Evolutionary conservation across 2,797 vertebrate species (phyloP), one percentile per base, ranked within the genome.

Genomic region (Myripristis murdjan): DNA sequence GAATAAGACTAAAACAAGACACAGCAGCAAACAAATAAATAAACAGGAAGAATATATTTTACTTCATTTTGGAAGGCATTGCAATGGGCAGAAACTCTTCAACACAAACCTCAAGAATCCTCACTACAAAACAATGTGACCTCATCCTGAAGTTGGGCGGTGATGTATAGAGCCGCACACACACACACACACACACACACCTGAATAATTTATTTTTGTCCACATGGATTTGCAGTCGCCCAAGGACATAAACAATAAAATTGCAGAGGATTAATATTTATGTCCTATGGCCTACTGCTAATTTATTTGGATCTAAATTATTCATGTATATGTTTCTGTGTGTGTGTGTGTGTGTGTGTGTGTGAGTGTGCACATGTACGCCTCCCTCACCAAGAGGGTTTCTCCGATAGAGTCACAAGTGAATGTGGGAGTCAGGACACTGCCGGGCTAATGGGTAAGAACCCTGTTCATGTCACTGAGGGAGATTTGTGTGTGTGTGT

Each of bases 231-330:
- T 67, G 70, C 48, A 0, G 8, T n/a, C 52, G 58, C 82, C 28
- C 0, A 16, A 23, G 33, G 62, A 70, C 26, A 73, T 62, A 66
- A 73, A 73, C 43, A 64, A 35, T 61, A 77, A 73, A 79, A 35
- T 59, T 72, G 62, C 12, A 73, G 5, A 71, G 23, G 28, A 46
- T 70, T 53, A 18, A 57, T 75, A 71, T 65, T 70, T 28, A 70
- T 73, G 52, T 67, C 18, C 44, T 58, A 3, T 8, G 48, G 43
- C 26, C n/a, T 39, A 22, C 31, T 58, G 57, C 37, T 72, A 68
- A 84, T 76, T 70, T 48, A 62, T 81, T 24, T 64, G 22, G 64
- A 72, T 26, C 73, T 79, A 24, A 53, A 81, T 73, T 33, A 73
- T 80, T 67, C 12, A 58, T 82, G 49, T 55, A 31, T 53, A 8